Evolutionary conservation across 2,888 invertebrate genomes (phyloP).

Genomic region (Orthosia cruda): DNA sequence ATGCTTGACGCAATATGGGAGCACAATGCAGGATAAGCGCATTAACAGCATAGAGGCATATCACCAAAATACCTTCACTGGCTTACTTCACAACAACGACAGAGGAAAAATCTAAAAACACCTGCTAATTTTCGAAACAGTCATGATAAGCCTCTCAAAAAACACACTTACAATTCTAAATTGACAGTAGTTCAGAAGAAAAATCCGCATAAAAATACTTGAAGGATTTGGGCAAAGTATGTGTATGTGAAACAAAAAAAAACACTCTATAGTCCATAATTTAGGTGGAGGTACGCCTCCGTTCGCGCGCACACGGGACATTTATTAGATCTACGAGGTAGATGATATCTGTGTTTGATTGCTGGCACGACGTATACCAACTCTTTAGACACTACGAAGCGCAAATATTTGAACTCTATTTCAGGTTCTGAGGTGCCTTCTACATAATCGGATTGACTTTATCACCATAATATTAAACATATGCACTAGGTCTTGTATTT

Average conservation of each 20-base stretch:
- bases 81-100: conserved; percentile 28
- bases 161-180: neutral
- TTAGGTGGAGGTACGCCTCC: conserved; percentile 79
- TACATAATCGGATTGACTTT: conserved; percentile 2
- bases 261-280: conserved; percentile 76
- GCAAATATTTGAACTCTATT: conserved; percentile 47
- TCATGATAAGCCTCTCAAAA: conserved; percentile 1
- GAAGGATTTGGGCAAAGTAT: conserved; percentile 28
- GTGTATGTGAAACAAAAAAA: conserved; percentile 70
- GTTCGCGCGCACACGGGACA: conserved; percentile 76
- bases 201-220: conserved; percentile 28
- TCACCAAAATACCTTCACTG: conserved; percentile 13
- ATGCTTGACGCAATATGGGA: conserved; percentile 30
- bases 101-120: conserved; percentile 7
- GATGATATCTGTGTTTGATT: conserved; percentile 79
- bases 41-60: conserved; percentile 52
- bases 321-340: conserved; percentile 78
- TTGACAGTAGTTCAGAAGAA: conserved; percentile 18
- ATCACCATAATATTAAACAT: neutral
- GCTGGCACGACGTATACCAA: conserved; percentile 66
- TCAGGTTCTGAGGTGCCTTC: neutral
- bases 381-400: conserved; percentile 48
- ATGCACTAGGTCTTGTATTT: neutral
- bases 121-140: conserved; percentile 3
- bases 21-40: conserved; percentile 59